A percentile compares a stretch with the other conserved stretches of the same genome.
These are phyloP conservation scores for Acanthochromis polyacanthus DNA, from an alignment of 2,113 vertebrate species.

Conservation along the genomic window DNA sequence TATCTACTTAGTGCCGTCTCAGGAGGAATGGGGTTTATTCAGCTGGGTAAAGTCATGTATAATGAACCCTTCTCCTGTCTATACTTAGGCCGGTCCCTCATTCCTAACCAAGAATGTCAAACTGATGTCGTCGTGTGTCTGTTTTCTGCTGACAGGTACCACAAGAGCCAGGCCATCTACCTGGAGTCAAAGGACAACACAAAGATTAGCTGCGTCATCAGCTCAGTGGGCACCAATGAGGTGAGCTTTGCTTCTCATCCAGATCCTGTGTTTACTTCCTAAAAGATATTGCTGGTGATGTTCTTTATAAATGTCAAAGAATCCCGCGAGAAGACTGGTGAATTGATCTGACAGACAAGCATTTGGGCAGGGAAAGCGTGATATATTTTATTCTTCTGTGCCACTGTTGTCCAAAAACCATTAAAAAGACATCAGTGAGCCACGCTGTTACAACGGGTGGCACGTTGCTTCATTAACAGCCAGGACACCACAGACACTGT, in stretches of 20 bases:
- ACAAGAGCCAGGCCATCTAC: conserved; percentile 99
- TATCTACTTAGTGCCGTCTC: conserved; percentile 57
- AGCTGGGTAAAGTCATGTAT: conserved; percentile 31
- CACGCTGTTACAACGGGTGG: too few relatives aligned
- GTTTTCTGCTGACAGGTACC: conserved; percentile 88
- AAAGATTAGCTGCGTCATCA: conserved; percentile 99
- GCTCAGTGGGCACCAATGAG: conserved; percentile 97
- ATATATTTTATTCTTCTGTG: too few relatives aligned
- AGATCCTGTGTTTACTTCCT: too few relatives aligned
- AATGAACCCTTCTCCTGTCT: conserved; percentile 30
- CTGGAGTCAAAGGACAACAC: conserved; percentile 98
- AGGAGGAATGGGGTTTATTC: conserved; percentile 31
- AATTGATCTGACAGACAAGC: too few relatives aligned
- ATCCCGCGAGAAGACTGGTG: too few relatives aligned
- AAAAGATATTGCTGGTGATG: too few relatives aligned
- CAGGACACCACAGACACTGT: too few relatives aligned
- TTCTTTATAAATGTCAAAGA: too few relatives aligned
- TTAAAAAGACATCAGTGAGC: too few relatives aligned
- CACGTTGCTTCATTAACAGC: too few relatives aligned
- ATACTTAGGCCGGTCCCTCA: background rate
- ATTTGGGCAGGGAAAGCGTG: too few relatives aligned
- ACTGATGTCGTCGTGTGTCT: conserved; percentile 9
- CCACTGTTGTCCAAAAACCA: too few relatives aligned
- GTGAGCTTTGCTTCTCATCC: conserved; percentile 72
- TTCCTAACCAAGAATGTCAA: background rate